Conservation (phyloP, 2,888 invertebrate species). For the Margaritifera margaritifera region DNA sequence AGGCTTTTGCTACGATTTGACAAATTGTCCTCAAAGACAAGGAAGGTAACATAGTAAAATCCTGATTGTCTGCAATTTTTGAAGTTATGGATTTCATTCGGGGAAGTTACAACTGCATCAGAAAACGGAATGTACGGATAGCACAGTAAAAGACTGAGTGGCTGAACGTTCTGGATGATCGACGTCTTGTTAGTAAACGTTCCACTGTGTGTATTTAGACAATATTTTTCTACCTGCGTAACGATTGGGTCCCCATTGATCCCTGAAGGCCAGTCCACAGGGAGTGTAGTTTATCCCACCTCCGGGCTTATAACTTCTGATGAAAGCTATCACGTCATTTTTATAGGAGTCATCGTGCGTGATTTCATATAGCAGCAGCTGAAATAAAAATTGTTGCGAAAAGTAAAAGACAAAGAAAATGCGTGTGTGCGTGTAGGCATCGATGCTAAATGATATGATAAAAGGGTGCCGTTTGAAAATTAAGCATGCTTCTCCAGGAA, state of each 20-base stretch:
- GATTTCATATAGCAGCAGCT: slow-evolving; percentile 51
- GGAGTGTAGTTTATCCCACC: slow-evolving; percentile 54
- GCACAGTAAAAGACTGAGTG: too few species aligned
- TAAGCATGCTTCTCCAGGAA: background rate
- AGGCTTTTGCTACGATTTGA: too few species aligned
- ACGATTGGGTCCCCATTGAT: slow-evolving; percentile 56
- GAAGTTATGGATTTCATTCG: too few species aligned
- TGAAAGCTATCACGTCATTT: slow-evolving; percentile 43
- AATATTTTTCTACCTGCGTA: slow-evolving; percentile 40
- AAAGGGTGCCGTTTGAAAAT: background rate
- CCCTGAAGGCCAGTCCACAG: slow-evolving; percentile 61
- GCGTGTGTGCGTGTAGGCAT: background rate
- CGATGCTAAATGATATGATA: too few species aligned
- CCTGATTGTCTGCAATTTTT: too few species aligned
- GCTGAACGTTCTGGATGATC: too few species aligned
- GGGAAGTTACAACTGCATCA: too few species aligned
- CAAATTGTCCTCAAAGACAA: too few species aligned
- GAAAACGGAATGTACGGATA: too few species aligned
- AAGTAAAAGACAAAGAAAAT: background rate
- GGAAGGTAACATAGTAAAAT: too few species aligned
- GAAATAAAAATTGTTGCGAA: slow-evolving; percentile 5
- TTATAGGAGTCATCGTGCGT: slow-evolving; percentile 48
- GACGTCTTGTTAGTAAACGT: too few species aligned
- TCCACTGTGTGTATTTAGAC: too few species aligned
- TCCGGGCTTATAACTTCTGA: slow-evolving; percentile 51